Base-by-base conservation (phyloP, 64 coral and sea anemone species). In the Hydrozoanthus tunicans region DNA sequence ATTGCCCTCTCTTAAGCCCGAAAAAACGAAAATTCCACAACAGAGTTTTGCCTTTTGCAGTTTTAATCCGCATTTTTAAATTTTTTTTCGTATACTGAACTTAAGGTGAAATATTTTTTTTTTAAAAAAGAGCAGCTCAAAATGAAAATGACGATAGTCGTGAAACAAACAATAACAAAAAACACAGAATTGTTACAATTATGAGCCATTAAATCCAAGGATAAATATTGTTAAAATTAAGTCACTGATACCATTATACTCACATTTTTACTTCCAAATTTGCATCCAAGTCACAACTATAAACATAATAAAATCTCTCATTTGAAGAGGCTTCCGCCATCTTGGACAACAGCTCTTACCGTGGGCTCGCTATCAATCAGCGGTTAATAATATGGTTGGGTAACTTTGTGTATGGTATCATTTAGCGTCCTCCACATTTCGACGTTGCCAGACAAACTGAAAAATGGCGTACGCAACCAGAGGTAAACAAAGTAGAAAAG, bases 381-480 rank as follows among this genome's bases (percentile, higher is more conserved):
- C 69, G 84, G 84, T 14, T 88, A 51, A 32, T 59, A 1, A 14
- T 25, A 2, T 10, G 32, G 8, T 4, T 0, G 0, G 6, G 20
- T 13, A 59, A 74, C 84, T 88, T 88, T 55, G 55, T 88, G 55
- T 73, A 73, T 88, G 83, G 58, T 0, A 57, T 6, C 5, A 59
- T 12, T 27, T 73, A 54, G 17, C 14, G 69, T 73, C 68, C 83
- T 74, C 7, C 74, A 10, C 76, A 79, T 93, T 51, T 51, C 26
- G 9, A 20, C 56, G 91, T 93, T 89, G 91, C 83, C 59, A 93
- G 15, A 81, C 58, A 81, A 77, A 77, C 73, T 7, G 53, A 66
- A 85, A 92, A 81, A 94, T 94, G 93, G 93, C 93, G 93, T 94
- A 91, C 70, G 53, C 88, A 78, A 72, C 59, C 51, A 94, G 78